A percentile compares a stretch with the other conserved stretches of the same genome.
Evolutionary conservation across 2,888 invertebrate species (phyloP).

Genomic region (Pseudanteris insignis): DNA sequence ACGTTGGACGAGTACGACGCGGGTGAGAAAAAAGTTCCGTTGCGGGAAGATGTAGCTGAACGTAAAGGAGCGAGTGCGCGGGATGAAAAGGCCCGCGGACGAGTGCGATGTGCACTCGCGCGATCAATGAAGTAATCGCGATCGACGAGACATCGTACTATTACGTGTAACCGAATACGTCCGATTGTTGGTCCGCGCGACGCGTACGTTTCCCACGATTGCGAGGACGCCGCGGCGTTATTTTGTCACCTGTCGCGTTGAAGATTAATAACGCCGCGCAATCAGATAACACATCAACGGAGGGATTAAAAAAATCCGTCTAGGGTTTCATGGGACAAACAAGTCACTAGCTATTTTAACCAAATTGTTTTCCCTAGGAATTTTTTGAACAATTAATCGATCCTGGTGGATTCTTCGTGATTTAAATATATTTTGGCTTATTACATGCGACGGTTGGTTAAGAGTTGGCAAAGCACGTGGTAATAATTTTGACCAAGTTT

Average conservation of each 20-base stretch:
- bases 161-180: constrained; percentile 38
- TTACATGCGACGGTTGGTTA: too few relatives aligned
- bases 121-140: constrained; percentile 44
- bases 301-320: constrained; percentile 20
- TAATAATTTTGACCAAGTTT: too few relatives aligned
- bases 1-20: constrained; percentile 1
- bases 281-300: constrained; percentile 37
- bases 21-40: too few relatives aligned
- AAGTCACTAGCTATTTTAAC: constrained; percentile 9
- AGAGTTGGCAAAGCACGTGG: too few relatives aligned
- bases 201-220: constrained; percentile 39
- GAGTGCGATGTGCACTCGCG: constrained; percentile 45
- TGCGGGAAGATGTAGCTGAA: too few relatives aligned
- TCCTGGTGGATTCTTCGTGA: too few relatives aligned
- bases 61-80: constrained; percentile 18
- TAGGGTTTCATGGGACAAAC: constrained; percentile 6
- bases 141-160: constrained; percentile 33
- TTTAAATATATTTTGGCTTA: too few relatives aligned
- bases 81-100: constrained; percentile 33
- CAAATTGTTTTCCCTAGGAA: too few relatives aligned
- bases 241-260: constrained; percentile 39
- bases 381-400: too few relatives aligned
- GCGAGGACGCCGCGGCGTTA: constrained; percentile 30
- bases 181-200: constrained; percentile 36
- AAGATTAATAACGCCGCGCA: constrained; percentile 33